Evolutionary conservation across 2,113 vertebrate genomes (phyloP).

Genomic region (Pelobates fuscus): DNA sequence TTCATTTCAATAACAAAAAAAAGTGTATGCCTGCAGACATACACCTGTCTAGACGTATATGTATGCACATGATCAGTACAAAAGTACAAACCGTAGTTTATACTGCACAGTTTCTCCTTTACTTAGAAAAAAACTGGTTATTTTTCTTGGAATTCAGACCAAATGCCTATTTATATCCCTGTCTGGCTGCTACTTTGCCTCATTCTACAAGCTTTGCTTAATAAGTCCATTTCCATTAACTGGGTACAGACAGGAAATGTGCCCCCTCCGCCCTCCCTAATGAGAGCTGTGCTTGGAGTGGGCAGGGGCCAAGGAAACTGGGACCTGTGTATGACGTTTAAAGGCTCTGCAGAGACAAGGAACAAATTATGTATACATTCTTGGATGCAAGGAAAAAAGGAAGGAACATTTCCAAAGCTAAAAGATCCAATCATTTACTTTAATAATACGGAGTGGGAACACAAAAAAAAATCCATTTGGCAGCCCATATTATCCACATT

Average conservation of each 20-base stretch:
- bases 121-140: background rate
- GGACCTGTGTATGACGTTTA: background rate
- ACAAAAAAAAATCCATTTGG: too few species aligned
- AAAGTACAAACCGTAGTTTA: background rate
- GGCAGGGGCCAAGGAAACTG: constrained; percentile 3
- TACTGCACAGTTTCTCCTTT: background rate
- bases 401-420: background rate
- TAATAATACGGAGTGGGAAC: too few species aligned
- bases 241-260: constrained; percentile 40
- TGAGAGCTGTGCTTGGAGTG: constrained; percentile 17
- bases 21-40: background rate
- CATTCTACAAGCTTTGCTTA: constrained; percentile 3
- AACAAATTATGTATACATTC: background rate
- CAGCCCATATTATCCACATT: too few species aligned
- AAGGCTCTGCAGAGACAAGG: background rate
- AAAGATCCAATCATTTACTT: background rate
- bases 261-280: background rate
- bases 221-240: constrained; percentile 40
- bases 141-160: constrained; percentile 7
- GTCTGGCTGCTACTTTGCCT: constrained; percentile 36
- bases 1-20: background rate
- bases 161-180: constrained; percentile 24
- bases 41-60: background rate
- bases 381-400: background rate
- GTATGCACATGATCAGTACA: background rate